Evolutionary conservation across 92 coral and sea anemone species (phyloP), one percentile per base, ranked within the genome.

Genomic region (Meandrina meandrites): DNA sequence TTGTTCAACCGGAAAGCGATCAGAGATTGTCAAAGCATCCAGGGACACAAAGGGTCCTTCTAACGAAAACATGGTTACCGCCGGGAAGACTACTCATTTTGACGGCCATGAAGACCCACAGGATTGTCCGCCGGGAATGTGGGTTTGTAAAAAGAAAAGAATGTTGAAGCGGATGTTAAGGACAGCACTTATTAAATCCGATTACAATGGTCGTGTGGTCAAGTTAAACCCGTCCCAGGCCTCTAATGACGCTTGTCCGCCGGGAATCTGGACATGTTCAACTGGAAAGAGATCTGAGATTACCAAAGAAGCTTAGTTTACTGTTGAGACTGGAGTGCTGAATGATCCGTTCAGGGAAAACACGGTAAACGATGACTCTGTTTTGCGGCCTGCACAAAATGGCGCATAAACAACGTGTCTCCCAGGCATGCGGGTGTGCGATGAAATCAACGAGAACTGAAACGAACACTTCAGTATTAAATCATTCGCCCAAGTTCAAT

Each of bases 211-310:
- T 68, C 73, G 30, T 22, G 71, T 24, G 31, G 30, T 32, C 71
- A 21, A 64, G 31, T 3, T 11, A 45, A 60, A 57, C 18, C 37
- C 1, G 62, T 40, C 22, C 40, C 40, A 16, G 37, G 8, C 27
- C n/a, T 35, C 21, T 28, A 58, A 37, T 7, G 51, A 32, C 9
- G 50, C 30, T 21, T 79, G 83, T n/a, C 80, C 80, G 15, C 62
- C 80, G 24, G 80, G 80, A 6, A 72, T 79, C 32, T 79, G 73
- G 83, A 57, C 71, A 57, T 79, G 83, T 35, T 79, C 83, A 21
- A 13, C 51, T 57, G 50, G 21, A 79, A 57, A 32, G 51, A 13
- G 71, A 57, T 60, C 73, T 17, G 27, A 68, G 35, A 30, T 24
- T n/a, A 48, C 9, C 53, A 66, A 24, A 6, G 14, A 66, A 66